A percentile compares a stretch with the other conserved stretches of the same genome.
These are phyloP conservation scores for Protodeltote pygarga DNA, from an alignment of 2,888 invertebrate genomes.

Conservation along the genomic window DNA sequence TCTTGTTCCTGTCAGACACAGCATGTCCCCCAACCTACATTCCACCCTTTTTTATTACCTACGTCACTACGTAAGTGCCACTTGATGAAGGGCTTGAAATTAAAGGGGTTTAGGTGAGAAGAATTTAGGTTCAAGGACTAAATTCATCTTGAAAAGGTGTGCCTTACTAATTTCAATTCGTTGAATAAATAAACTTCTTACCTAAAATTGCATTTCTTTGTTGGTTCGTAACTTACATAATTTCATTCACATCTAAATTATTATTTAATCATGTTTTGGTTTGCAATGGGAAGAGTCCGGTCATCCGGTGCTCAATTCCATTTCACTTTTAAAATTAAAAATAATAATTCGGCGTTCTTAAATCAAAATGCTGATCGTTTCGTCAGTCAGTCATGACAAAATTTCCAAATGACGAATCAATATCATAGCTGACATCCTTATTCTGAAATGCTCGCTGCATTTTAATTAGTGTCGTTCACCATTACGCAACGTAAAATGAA, in stretches of 20 bases:
- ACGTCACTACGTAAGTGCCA: conserved; percentile 11
- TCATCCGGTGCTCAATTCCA: too few relatives aligned
- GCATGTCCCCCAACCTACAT: conserved; percentile 3
- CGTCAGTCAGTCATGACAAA: conserved; percentile 28
- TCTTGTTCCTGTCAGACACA: conserved; percentile 3
- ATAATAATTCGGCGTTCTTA: conserved; percentile 5
- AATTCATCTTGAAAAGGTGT: too few relatives aligned
- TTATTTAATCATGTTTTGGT: too few relatives aligned
- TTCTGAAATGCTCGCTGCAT: conserved; percentile 39
- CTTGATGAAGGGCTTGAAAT: conserved; percentile 7
- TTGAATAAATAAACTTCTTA: too few relatives aligned
- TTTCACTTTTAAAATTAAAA: too few relatives aligned
- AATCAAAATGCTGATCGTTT: conserved; percentile 32
- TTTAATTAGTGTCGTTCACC: conserved; percentile 34
- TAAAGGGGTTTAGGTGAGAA: conserved; percentile 6
- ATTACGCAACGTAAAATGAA: conserved; percentile 31
- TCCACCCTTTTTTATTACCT: conserved; percentile 15
- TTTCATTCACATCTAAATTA: too few relatives aligned
- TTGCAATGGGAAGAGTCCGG: too few relatives aligned
- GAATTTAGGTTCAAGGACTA: conserved; percentile 2
- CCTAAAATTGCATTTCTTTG: too few relatives aligned
- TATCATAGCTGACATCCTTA: conserved; percentile 47
- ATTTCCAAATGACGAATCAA: conserved; percentile 38
- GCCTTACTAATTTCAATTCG: too few relatives aligned
- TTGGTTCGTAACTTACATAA: too few relatives aligned